phyloP scores from a whole-genome alignment of 2,113 vertebrate genomes.

The Nestor notabilis region DNA sequence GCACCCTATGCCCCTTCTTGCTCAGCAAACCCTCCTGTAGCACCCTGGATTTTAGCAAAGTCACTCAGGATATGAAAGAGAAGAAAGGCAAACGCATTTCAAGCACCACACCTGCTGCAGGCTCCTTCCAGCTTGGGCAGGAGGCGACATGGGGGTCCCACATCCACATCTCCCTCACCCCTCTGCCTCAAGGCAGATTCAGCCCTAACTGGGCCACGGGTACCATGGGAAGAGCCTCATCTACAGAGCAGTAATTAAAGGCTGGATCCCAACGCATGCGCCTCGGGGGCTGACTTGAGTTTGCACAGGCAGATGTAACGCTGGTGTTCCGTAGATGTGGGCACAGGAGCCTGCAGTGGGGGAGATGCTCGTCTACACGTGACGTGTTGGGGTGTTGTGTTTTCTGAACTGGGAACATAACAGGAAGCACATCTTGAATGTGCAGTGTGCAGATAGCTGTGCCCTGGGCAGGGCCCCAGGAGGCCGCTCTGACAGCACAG shows the following conservation, averaged over 20 bases:
- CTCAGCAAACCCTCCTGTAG: neutral
- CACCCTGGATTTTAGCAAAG: neutral
- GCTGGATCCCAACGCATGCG: neutral
- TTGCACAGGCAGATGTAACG: rapidly evolving
- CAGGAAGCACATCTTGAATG: neutral
- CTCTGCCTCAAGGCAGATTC: neutral
- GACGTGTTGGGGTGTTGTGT: neutral
- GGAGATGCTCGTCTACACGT: rapidly evolving
- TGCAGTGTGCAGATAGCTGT: neutral
- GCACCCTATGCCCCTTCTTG: neutral
- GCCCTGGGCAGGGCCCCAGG: neutral
- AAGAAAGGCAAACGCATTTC: neutral
- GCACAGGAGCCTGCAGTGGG: neutral
- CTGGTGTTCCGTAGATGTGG: neutral
- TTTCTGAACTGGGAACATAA: neutral
- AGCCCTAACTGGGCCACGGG: neutral
- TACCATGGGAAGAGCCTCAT: neutral
- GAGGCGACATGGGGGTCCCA: neutral
- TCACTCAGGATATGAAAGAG: neutral
- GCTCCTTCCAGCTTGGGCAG: neutral
- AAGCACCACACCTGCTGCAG: rapidly evolving
- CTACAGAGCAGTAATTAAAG: neutral
- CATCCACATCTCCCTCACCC: neutral
- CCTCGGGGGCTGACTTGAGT: neutral
- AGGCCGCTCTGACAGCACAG: neutral